Conservation (phyloP, 2,888 invertebrate genomes). For the Flabesymbios commensalis region DNA sequence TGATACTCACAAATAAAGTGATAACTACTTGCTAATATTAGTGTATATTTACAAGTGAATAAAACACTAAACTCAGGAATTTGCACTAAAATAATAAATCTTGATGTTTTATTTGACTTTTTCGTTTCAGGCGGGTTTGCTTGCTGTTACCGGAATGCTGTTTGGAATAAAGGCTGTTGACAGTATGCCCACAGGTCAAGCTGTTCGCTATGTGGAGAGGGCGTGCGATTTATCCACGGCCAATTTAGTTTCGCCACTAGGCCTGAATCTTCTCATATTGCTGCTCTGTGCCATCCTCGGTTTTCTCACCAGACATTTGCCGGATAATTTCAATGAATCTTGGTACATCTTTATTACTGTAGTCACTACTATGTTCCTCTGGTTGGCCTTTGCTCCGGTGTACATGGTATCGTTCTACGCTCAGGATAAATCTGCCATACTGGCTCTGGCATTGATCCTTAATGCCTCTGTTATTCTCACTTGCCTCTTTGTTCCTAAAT, state of each 20-base stretch:
- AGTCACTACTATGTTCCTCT: conserved; percentile 25
- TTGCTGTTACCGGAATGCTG: too few relatives aligned
- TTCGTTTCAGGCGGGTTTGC: too few relatives aligned
- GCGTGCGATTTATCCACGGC: conserved; percentile 40
- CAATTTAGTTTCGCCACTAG: conserved; percentile 40
- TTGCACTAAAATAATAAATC: too few relatives aligned
- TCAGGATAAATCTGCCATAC: conserved; percentile 16
- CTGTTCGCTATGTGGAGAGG: conserved; percentile 41
- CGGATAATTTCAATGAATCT: conserved; percentile 34
- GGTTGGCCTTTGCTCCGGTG: conserved; percentile 27
- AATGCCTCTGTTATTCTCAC: conserved; percentile 24
- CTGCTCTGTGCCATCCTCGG: conserved; percentile 22
- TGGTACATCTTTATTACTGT: conserved; percentile 32
- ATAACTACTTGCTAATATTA: too few relatives aligned
- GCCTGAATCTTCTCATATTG: conserved; percentile 24
- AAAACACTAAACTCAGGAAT: too few relatives aligned
- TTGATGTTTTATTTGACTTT: too few relatives aligned
- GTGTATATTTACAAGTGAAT: too few relatives aligned
- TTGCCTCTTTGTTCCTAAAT: conserved; percentile 24
- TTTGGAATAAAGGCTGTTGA: too few relatives aligned
- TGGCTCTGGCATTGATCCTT: conserved; percentile 21
- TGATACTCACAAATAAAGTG: too few relatives aligned
- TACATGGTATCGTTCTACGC: conserved; percentile 25
- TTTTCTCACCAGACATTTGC: conserved; percentile 25
- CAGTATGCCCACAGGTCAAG: too few relatives aligned